Evolutionary conservation across 2,888 invertebrate species (phyloP), one percentile per base, ranked within the genome.

Genomic region (Stenodera caucasica): DNA sequence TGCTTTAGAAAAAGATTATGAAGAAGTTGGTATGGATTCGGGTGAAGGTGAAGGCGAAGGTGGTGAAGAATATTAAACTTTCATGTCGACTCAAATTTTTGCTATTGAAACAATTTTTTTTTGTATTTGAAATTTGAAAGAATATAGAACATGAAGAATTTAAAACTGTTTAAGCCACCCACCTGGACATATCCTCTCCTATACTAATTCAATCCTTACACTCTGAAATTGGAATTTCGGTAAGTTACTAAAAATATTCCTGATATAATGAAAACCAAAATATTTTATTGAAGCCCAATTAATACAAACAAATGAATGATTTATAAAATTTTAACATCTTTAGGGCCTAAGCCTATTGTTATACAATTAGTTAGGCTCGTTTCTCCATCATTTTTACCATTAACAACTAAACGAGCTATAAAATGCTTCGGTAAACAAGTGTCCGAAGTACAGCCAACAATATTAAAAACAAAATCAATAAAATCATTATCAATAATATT

Each of bases 11-110:
- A 91, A 91, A 84, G 92, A 92, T 82, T 92, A 92, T 82, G 91
- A 92, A 82, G 92, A 92, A 82, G 92, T 92, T 76, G 92, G 91
- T 80, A 90, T 90, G 89, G 92, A 92, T 83, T 91, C 91, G 72
- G 89, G 89, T 64, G 91, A 91, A 79, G 91, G 88, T 55, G 90
- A 90, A 77, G 90, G 88, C 70, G 91, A 91, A 77, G 91, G 89
- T 68, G 91, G 88, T 69, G 92, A 91, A 76, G 90, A 91, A 82
- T 90, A 89, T 81, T 90, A 88, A 85, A n/a, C n/a, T n/a, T n/a
- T n/a, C n/a, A n/a, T n/a, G n/a, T n/a, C n/a, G n/a, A n/a, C n/a
- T n/a, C n/a, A n/a, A n/a, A n/a, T n/a, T n/a, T n/a, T n/a, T n/a
- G n/a, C n/a, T n/a, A n/a, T n/a, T n/a, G n/a, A n/a, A n/a, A n/a